Evolutionary conservation across 2,888 invertebrate species (phyloP).

Genomic region (Drosophila antonietae): DNA sequence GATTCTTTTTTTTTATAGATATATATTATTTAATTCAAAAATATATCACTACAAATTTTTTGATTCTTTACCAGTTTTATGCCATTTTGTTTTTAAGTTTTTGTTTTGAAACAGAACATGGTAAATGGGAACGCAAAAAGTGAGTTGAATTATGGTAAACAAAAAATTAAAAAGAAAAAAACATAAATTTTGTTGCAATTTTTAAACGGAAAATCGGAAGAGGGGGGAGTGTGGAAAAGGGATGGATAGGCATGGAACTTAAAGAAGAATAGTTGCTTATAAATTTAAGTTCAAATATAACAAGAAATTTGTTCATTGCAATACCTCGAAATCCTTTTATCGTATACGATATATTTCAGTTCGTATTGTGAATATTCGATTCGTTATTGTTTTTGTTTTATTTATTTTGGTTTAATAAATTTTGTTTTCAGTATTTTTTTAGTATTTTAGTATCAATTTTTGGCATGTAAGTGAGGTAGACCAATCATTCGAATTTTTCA

Average conservation of each 20-base stretch:
- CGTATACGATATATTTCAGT: constrained; percentile 58
- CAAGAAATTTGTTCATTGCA: constrained; percentile 80
- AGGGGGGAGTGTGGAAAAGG: background rate
- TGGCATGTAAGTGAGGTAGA: constrained; percentile 70
- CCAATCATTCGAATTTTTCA: constrained; percentile 77
- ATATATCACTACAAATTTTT: constrained; percentile 59
- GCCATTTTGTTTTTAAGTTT: constrained; percentile 45
- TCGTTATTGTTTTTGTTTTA: constrained; percentile 21
- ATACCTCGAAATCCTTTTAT: constrained; percentile 85
- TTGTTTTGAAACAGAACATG: constrained; percentile 49
- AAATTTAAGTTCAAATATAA: constrained; percentile 78
- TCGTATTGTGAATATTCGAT: constrained; percentile 62
- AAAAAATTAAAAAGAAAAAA: background rate
- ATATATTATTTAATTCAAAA: constrained; percentile 56
- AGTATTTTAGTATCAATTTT: constrained; percentile 14
- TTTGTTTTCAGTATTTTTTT: constrained; percentile 11
- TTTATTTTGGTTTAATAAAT: constrained; percentile 18
- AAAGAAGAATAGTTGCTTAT: constrained; percentile 78
- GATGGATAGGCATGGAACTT: constrained; percentile 47
- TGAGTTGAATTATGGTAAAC: background rate
- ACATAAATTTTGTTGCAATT: constrained; percentile 21
- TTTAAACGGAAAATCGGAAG: constrained; percentile 32
- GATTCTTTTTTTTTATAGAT: constrained; percentile 23
- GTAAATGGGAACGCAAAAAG: constrained; percentile 29
- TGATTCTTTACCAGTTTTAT: constrained; percentile 47